Percentiles rank a stretch among this genome's conserved stretches.
These are phyloP conservation scores for Coreius guichenoti DNA, from an alignment of 2,797 vertebrate genomes.

Conservation along the genomic window DNA sequence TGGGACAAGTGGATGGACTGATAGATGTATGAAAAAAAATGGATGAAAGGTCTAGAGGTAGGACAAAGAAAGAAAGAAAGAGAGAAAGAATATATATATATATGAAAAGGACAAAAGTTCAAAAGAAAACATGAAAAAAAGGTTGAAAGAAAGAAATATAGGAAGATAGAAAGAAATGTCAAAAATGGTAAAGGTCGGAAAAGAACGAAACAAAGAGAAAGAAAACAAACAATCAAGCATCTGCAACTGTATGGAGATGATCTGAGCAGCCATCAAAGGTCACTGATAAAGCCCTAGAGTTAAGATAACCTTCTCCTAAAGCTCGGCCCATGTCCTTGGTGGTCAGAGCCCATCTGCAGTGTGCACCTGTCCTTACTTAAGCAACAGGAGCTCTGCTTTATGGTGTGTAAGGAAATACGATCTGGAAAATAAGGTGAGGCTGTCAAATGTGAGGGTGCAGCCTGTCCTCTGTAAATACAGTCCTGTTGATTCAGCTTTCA, in stretches of 20 bases:
- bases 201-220: not conserved
- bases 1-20: not conserved
- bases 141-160: not conserved
- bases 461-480: slow-evolving; percentile 54
- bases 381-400: slow-evolving; percentile 25
- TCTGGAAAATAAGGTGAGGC: slow-evolving; percentile 51
- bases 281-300: not conserved
- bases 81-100: too few relatives aligned
- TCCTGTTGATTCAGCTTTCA: slow-evolving; percentile 60
- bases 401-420: slow-evolving; percentile 44
- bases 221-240: not conserved
- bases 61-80: not conserved
- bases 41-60: not conserved
- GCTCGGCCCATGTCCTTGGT: slow-evolving; percentile 3
- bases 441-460: slow-evolving; percentile 45
- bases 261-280: not conserved
- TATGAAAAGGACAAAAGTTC: not conserved
- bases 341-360: slow-evolving; percentile 49
- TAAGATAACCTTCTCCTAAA: slow-evolving; percentile 24
- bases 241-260: not conserved
- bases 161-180: not conserved
- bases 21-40: not conserved
- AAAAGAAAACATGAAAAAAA: not conserved
- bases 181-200: too few relatives aligned
- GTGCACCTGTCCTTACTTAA: slow-evolving; percentile 48